Conservation (phyloP, 2,888 invertebrate species). For the Tiliacea citrago region DNA sequence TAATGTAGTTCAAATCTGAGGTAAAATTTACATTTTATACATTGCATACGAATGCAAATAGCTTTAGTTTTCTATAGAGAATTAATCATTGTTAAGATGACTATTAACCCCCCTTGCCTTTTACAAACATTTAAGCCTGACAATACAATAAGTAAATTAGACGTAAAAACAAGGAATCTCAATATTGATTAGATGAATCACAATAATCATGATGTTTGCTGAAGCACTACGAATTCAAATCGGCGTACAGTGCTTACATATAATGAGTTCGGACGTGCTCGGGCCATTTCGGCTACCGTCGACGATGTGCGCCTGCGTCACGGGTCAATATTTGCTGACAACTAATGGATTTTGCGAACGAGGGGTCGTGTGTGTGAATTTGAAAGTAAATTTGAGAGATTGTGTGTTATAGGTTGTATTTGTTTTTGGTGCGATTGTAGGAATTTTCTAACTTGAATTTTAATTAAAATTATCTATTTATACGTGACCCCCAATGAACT, state of each 20-base stretch:
- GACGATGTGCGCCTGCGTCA: conserved; percentile 65
- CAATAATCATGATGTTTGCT: conserved; percentile 57
- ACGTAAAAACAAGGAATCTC: conserved; percentile 39
- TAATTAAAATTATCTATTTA: background rate
- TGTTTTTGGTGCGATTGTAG: conserved; percentile 27
- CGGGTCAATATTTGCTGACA: conserved; percentile 76
- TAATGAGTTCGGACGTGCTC: conserved; percentile 56
- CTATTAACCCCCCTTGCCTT: background rate
- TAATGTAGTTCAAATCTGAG: background rate
- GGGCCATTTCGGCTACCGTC: conserved; percentile 58
- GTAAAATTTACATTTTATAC: background rate
- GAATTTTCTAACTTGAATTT: background rate
- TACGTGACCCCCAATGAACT: conserved; percentile 13
- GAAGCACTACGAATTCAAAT: conserved; percentile 59
- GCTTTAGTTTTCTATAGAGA: background rate
- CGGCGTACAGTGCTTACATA: conserved; percentile 51
- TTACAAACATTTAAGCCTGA: conserved; percentile 30
- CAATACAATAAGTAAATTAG: conserved; percentile 35
- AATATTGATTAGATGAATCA: conserved; percentile 62
- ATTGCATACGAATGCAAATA: background rate
- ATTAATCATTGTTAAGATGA: conserved; percentile 8
- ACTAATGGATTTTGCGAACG: conserved; percentile 79
- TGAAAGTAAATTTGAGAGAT: conserved; percentile 63
- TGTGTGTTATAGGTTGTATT: conserved; percentile 25
- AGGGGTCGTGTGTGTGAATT: conserved; percentile 60